These are phyloP conservation scores for Drosophila prolongata DNA, from an alignment of 2,888 invertebrate genomes.

Conservation along the genomic window DNA sequence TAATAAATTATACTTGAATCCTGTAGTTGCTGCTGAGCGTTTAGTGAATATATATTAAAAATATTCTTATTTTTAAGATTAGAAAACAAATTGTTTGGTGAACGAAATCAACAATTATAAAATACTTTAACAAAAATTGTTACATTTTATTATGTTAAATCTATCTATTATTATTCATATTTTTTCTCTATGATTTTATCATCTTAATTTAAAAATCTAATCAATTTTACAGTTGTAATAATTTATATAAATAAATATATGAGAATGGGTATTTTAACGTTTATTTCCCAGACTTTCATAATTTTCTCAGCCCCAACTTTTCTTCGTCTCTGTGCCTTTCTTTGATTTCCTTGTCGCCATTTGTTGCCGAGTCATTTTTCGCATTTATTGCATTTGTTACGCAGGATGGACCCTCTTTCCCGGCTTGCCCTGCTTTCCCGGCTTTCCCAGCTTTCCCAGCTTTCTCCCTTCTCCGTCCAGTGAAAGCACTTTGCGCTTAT, in stretches of 20 bases:
- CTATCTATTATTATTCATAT: no score
- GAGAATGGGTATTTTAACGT: neutral
- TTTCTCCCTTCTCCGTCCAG: neutral
- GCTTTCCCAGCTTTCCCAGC: neutral
- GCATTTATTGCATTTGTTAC: constrained; percentile 80
- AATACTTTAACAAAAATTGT: no score
- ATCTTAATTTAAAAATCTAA: no score
- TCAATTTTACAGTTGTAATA: neutral
- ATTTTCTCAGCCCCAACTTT: constrained; percentile 1
- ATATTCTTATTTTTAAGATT: no score
- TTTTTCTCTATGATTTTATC: no score
- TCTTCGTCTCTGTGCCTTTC: neutral
- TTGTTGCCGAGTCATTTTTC: constrained; percentile 71
- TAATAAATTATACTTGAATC: no score
- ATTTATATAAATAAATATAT: neutral
- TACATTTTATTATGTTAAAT: no score
- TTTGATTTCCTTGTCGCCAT: constrained; percentile 63
- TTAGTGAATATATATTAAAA: no score
- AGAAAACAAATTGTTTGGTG: no score
- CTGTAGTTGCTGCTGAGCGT: no score
- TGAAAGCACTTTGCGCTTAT: constrained; percentile 69
- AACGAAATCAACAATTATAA: no score
- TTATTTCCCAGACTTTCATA: neutral
- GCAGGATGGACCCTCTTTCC: constrained; percentile 37
- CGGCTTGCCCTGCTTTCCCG: neutral